phyloP scores from a whole-genome alignment of 2,797 vertebrate genomes.

The Dicrostonyx torquatus region DNA sequence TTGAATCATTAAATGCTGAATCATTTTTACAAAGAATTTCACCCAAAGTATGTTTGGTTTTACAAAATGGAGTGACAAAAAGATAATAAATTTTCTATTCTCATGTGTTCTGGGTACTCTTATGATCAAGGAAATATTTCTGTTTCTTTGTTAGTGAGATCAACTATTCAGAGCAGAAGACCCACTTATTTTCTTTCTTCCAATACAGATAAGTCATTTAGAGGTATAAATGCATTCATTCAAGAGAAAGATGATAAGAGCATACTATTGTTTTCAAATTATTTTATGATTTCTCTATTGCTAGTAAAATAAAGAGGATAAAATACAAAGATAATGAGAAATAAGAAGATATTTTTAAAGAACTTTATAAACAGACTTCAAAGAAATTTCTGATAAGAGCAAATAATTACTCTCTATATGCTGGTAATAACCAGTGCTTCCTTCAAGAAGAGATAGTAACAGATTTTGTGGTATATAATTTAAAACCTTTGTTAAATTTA shows the following conservation, averaged over 20 bases:
- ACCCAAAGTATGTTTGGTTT: background rate
- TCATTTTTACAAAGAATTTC: conserved; percentile 4
- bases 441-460: background rate
- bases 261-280: conserved; percentile 10
- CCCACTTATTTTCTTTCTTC: background rate
- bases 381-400: background rate
- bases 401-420: background rate
- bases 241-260: background rate
- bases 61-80: background rate
- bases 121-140: background rate
- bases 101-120: background rate
- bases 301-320: background rate
- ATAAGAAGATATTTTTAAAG: background rate
- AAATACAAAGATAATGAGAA: background rate
- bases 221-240: background rate
- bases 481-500: conserved; percentile 5
- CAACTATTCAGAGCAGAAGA: conserved; percentile 49
- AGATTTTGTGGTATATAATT: background rate
- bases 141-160: conserved; percentile 32
- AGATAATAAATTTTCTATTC: conserved; percentile 18
- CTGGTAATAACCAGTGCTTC: background rate
- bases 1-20: background rate
- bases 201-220: background rate
- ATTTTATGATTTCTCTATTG: background rate
- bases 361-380: background rate